phyloP scores from a whole-genome alignment of 2,888 invertebrate species.

The Nephrotoma flavescens region DNA sequence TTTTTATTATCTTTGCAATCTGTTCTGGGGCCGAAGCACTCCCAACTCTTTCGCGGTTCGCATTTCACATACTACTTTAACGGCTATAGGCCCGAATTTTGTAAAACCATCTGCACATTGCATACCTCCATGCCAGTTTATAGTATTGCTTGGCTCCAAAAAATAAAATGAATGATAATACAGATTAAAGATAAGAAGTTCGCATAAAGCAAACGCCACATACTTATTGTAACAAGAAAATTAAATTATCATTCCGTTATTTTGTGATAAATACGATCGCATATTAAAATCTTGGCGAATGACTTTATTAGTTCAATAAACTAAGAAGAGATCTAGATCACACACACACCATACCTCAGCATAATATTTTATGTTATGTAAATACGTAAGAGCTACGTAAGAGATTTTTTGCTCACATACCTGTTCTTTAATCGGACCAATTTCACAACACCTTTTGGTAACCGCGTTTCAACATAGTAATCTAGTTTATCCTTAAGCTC shows the following conservation, averaged over 20 bases:
- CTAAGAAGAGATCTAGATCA: not conserved
- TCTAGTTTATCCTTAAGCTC: conserved; percentile 60
- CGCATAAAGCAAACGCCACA: not conserved
- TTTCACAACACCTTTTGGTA: conserved; percentile 50
- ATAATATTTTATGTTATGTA: not conserved
- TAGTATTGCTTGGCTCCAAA: too few species aligned
- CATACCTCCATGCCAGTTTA: too few species aligned
- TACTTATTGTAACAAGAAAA: not conserved
- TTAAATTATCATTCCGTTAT: not conserved
- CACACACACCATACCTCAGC: not conserved
- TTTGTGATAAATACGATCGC: not conserved
- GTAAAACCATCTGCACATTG: too few species aligned
- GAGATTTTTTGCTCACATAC: conserved; percentile 20
- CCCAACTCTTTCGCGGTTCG: too few species aligned
- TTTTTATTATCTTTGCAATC: too few species aligned
- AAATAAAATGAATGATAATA: too few species aligned
- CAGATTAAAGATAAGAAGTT: too few species aligned
- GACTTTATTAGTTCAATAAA: not conserved
- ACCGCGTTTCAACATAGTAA: conserved; percentile 59
- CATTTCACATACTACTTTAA: too few species aligned
- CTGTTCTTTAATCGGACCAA: conserved; percentile 61
- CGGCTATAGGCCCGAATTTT: too few species aligned
- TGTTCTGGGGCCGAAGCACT: too few species aligned
- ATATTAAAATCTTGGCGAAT: not conserved
- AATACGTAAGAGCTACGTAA: not conserved